Evolutionary conservation across 1,140 invertebrate genomes (phyloP).

Genomic region (Drosophila oshimai): DNA sequence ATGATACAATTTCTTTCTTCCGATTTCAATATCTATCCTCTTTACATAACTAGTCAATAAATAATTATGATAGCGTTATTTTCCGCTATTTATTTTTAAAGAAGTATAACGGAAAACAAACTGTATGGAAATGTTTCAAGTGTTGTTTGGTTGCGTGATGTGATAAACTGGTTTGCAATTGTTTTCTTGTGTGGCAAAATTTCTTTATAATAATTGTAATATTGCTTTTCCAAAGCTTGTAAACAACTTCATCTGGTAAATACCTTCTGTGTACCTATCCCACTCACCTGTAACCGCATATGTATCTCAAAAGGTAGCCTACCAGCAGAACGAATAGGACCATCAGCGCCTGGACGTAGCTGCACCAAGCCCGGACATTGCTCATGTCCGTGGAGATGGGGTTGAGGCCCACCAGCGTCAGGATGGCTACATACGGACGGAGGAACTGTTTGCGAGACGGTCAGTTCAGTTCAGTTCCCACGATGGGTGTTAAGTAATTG

Average conservation of each 20-base stretch:
- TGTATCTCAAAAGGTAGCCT: conserved; percentile 90
- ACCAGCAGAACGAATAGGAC: conserved; percentile 86
- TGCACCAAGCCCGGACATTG: conserved; percentile 85
- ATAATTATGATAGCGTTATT: too few relatives aligned
- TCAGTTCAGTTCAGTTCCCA: neutral
- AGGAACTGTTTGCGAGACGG: conserved; percentile 85
- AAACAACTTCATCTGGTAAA: neutral
- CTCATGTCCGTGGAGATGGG: conserved; percentile 87
- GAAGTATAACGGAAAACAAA: too few relatives aligned
- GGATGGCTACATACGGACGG: conserved; percentile 88
- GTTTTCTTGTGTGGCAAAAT: neutral
- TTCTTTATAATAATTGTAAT: neutral
- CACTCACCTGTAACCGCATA: conserved; percentile 88
- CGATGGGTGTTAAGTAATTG: conserved; percentile 3
- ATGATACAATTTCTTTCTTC: too few relatives aligned
- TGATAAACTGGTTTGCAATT: neutral
- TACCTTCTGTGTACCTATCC: neutral
- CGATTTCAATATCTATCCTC: too few relatives aligned
- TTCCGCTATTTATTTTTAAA: too few relatives aligned
- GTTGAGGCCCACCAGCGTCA: conserved; percentile 89
- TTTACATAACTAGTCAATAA: too few relatives aligned
- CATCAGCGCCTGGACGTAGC: conserved; percentile 87
- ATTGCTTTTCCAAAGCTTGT: neutral
- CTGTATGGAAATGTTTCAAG: neutral
- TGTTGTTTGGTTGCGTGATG: neutral